Percentiles rank a stretch among this genome's conserved stretches.
Evolutionary conservation across 2,888 invertebrate species (phyloP).

Genomic region (Uropetala carovei): DNA sequence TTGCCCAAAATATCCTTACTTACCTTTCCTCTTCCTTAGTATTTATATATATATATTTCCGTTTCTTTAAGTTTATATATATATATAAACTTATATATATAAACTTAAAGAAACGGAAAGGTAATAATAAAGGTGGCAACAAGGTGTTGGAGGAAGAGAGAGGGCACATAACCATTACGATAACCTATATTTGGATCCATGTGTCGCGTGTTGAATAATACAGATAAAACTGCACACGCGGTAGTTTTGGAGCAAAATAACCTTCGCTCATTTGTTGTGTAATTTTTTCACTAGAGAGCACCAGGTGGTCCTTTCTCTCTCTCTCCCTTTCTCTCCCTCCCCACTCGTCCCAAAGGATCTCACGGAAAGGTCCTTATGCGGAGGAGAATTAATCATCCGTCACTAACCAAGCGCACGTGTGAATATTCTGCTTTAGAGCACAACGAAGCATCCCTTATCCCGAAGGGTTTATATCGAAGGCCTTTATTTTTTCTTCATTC

Average conservation of each 20-base stretch:
- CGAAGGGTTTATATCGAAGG: constrained; percentile 21
- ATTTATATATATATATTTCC: too few species aligned
- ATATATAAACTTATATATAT: too few species aligned
- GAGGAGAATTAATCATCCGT: constrained; percentile 23
- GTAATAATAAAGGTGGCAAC: too few species aligned
- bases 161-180: background rate
- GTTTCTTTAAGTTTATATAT: too few species aligned
- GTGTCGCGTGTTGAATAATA: background rate
- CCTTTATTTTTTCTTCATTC: background rate
- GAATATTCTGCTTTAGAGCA: constrained; percentile 44
- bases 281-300: constrained; percentile 10
- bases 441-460: background rate
- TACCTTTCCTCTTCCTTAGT: too few species aligned
- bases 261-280: background rate
- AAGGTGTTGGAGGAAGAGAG: too few species aligned
- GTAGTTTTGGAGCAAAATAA: background rate
- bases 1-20: too few species aligned
- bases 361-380: constrained; percentile 45
- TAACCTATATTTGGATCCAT: background rate
- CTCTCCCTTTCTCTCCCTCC: background rate
- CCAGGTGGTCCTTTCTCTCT: constrained; percentile 35
- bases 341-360: background rate
- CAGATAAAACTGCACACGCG: background rate
- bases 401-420: constrained; percentile 41
- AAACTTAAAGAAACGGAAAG: too few species aligned